phyloP scores from a whole-genome alignment of 1,140 invertebrate species.

The Anagrus nilaparvatae region DNA sequence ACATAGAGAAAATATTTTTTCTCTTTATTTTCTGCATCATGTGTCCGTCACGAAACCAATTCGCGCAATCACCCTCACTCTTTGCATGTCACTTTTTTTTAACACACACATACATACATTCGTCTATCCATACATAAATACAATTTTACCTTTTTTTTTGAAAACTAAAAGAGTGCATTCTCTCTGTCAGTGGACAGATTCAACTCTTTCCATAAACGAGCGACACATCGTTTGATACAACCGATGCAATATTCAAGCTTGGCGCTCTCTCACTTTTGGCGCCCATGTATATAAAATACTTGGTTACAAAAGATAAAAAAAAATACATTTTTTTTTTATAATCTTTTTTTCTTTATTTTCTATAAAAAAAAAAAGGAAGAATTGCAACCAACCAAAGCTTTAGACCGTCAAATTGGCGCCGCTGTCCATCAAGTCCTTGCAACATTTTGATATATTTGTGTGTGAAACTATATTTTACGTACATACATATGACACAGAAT shows the following conservation, averaged over 20 bases:
- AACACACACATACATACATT: slow-evolving; percentile 2
- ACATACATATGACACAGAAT: too few relatives aligned
- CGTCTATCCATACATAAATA: slow-evolving; percentile 5
- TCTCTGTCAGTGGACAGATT: slow-evolving; percentile 1
- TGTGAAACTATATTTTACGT: too few relatives aligned
- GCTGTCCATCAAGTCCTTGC: slow-evolving; percentile 39
- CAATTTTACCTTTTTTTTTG: slow-evolving; percentile 11
- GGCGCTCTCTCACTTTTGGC: too few relatives aligned
- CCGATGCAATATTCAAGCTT: slow-evolving; percentile 42
- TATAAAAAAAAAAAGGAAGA: slow-evolving; percentile 17
- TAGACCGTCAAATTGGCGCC: slow-evolving; percentile 43
- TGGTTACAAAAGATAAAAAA: slow-evolving; percentile 15
- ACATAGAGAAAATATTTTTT: neutral
- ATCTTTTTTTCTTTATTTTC: too few relatives aligned
- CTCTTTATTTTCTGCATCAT: slow-evolving; percentile 2
- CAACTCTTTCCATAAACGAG: slow-evolving; percentile 18
- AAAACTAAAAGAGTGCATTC: slow-evolving; percentile 9
- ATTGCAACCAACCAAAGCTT: slow-evolving; percentile 27
- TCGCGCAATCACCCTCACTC: slow-evolving; percentile 11
- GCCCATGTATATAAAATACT: too few relatives aligned
- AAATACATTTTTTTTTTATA: too few relatives aligned
- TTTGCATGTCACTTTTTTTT: slow-evolving; percentile 14
- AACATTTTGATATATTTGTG: too few relatives aligned
- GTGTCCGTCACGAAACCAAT: slow-evolving; percentile 7
- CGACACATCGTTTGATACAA: slow-evolving; percentile 33